phyloP scores from a whole-genome alignment of 2,888 invertebrate genomes.

The Xanthostigma xanthostigma region DNA sequence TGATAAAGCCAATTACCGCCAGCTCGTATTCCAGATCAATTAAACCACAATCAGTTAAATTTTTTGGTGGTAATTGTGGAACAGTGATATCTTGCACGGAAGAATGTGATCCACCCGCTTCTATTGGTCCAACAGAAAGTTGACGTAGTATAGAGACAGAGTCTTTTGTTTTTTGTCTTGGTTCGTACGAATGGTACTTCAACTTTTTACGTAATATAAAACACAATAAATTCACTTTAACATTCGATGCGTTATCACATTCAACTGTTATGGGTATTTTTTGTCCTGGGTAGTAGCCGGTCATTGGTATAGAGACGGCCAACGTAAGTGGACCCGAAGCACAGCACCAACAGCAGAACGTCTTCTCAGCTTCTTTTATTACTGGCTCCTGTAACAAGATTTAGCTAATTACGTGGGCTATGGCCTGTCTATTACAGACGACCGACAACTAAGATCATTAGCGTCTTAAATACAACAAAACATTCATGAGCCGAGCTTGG shows the following conservation, averaged over 20 bases:
- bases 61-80: slow-evolving; percentile 63
- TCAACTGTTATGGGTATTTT: slow-evolving; percentile 50
- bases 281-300: slow-evolving; percentile 62
- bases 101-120: slow-evolving; percentile 40
- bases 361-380: slow-evolving; percentile 53
- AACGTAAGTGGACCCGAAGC: slow-evolving; percentile 55
- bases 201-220: slow-evolving; percentile 50
- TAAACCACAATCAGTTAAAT: slow-evolving; percentile 56
- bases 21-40: slow-evolving; percentile 63
- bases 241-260: slow-evolving; percentile 56
- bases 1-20: slow-evolving; percentile 31
- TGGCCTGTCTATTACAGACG: not conserved
- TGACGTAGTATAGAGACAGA: slow-evolving; percentile 42
- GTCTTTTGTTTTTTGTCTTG: slow-evolving; percentile 40
- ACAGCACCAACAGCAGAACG: slow-evolving; percentile 67
- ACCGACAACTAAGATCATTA: not conserved
- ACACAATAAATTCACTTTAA: slow-evolving; percentile 43
- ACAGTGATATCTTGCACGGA: slow-evolving; percentile 50
- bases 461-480: not conserved
- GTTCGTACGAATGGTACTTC: slow-evolving; percentile 47
- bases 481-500: too few relatives aligned
- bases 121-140: slow-evolving; percentile 49
- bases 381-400: slow-evolving; percentile 40
- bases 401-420: not conserved
- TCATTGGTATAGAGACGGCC: slow-evolving; percentile 50